Base-by-base conservation (phyloP, 2,888 invertebrate genomes). In the Habroteleia sp. region DNA sequence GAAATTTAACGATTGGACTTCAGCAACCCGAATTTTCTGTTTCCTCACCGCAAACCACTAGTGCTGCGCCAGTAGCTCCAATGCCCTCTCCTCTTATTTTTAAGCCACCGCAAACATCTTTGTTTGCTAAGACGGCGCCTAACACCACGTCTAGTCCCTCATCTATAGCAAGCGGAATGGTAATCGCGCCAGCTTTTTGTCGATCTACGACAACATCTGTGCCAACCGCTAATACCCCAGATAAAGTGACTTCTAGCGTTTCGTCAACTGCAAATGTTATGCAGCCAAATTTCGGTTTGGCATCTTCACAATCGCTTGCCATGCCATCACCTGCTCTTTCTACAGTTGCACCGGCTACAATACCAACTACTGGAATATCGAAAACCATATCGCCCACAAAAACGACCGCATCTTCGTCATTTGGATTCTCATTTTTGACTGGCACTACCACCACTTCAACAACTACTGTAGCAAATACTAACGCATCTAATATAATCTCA, bases 1-100 rank as follows among this genome's bases (percentile, higher is more conserved):
- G 78, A 2, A 78, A 74, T 13, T 41, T 81, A 25, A 56, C 77
- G 2, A 8, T 77, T 41, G 77, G 79, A 11, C 48, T 80, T 8
- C 74, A 80, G 73, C 72, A 66, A 20, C 75, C 76, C 10, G 66
- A 72, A 14, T 76, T 76, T 20, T 41, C 62, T 0, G 50, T 71
- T 1, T 20, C 48, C 6, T 35, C 39, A 3, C 13, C 71, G 1
- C 71, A 60, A 10, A 25, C 37, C 0, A 56, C 41, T 5, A 48
- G 23, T 8, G 17, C 56, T 6, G 37, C 41, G 1, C 10, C 66
- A 13, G 56, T 41, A 2, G 11, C 76, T 0, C 56, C 69, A 6
- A 62, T 77, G 48, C 44, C 78, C 1, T 35, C 76, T 4, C 74
- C 69, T 2, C 72, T 76, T 10, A 6, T 68, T 11, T 72, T 76